Evolutionary conservation across 2,113 vertebrate species (phyloP).

Genomic region (Prionailurus viverrinus): DNA sequence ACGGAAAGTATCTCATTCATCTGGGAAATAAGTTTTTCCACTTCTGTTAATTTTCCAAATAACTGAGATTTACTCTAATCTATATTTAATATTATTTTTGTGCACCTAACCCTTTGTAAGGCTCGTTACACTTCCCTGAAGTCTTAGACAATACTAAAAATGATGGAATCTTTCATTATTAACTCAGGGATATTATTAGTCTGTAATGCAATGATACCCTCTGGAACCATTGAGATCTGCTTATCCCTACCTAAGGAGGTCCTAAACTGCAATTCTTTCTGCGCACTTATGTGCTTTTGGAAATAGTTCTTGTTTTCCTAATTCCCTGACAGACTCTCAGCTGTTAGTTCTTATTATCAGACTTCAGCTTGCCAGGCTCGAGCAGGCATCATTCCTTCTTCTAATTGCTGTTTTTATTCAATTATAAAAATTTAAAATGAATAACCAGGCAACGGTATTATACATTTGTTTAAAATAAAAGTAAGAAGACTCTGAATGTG

Average conservation of each 20-base stretch:
- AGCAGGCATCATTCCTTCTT: not conserved
- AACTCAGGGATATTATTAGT: conserved; percentile 7
- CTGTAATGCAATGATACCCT: not conserved
- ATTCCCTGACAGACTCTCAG: conserved; percentile 49
- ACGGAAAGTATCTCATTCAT: not conserved
- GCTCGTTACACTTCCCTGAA: not conserved
- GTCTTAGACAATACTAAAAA: conserved; percentile 36
- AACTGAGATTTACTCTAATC: conserved; percentile 23
- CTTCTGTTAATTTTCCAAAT: conserved; percentile 33
- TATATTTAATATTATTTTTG: not conserved
- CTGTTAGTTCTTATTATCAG: conserved; percentile 10
- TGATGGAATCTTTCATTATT: conserved; percentile 27
- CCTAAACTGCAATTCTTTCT: not conserved
- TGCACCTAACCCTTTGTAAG: conserved; percentile 18
- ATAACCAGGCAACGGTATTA: not conserved
- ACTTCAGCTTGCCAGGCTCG: not conserved
- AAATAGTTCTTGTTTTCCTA: conserved; percentile 35
- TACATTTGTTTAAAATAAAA: conserved; percentile 46
- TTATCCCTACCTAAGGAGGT: not conserved
- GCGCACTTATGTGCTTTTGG: not conserved
- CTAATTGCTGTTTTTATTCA: conserved; percentile 36
- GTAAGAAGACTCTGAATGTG: not conserved
- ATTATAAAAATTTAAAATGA: conserved; percentile 57
- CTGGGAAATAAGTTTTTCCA: not conserved
- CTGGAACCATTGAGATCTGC: not conserved